These are phyloP conservation scores for Zaprionus tsacasi DNA, from an alignment of 1,140 invertebrate genomes.

Conservation along the genomic window DNA sequence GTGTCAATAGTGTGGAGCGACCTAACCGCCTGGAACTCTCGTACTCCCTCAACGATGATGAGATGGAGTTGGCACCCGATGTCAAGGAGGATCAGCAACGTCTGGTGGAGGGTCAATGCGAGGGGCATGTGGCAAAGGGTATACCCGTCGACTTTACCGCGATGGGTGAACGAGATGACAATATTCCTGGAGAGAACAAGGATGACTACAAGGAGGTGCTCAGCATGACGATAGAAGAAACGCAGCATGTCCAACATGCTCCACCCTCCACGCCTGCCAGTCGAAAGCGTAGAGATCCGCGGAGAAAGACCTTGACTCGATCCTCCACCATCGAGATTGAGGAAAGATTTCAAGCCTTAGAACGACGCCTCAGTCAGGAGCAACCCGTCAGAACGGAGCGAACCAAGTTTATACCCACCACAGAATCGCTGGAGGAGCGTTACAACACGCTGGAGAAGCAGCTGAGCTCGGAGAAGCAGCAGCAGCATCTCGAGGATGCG, in stretches of 20 bases:
- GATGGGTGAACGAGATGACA: conserved; percentile 48
- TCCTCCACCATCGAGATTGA: conserved; percentile 80
- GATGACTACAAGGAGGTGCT: conserved; percentile 70
- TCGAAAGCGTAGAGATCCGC: conserved; percentile 68
- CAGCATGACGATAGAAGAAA: conserved; percentile 70
- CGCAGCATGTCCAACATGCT: background rate
- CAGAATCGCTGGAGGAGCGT: conserved; percentile 68
- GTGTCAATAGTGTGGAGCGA: conserved; percentile 78
- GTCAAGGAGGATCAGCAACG: conserved; percentile 29
- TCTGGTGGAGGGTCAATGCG: conserved; percentile 48
- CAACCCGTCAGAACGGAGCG: conserved; percentile 25
- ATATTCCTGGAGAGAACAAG: conserved; percentile 74
- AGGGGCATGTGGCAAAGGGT: conserved; percentile 8
- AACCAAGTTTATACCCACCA: conserved; percentile 68
- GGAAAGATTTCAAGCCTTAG: conserved; percentile 70
- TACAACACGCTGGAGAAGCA: conserved; percentile 69
- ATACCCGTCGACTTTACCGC: background rate
- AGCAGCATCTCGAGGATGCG: conserved; percentile 3
- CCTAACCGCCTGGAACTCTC: conserved; percentile 69
- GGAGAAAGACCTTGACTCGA: conserved; percentile 67
- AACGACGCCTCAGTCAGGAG: conserved; percentile 64
- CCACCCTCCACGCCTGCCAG: conserved; percentile 9
- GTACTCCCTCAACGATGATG: conserved; percentile 75
- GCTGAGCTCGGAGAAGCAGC: conserved; percentile 59
- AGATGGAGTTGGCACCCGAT: conserved; percentile 31